These are phyloP conservation scores for Tachystola acroxantha DNA, from an alignment of 2,888 invertebrate species.

Conservation along the genomic window DNA sequence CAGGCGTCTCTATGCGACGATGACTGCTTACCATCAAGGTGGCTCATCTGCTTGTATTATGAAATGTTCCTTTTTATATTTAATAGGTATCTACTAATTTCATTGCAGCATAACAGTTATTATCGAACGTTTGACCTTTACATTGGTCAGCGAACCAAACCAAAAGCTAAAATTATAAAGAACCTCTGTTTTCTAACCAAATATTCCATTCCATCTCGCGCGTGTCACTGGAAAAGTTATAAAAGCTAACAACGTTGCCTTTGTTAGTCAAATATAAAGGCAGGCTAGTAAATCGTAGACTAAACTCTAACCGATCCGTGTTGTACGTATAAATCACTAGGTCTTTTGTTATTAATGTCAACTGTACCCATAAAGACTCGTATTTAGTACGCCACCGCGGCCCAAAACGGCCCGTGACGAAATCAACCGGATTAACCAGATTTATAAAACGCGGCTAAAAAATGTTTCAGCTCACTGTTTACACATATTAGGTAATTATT, in stretches of 20 bases:
- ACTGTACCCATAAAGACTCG: slow-evolving; percentile 64
- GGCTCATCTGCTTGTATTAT: too few relatives aligned
- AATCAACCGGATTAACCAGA: slow-evolving; percentile 47
- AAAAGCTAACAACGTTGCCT: slow-evolving; percentile 5
- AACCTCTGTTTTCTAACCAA: neutral
- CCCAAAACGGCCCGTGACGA: slow-evolving; percentile 31
- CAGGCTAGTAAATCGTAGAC: slow-evolving; percentile 9
- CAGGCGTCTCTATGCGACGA: too few relatives aligned
- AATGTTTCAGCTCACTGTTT: slow-evolving; percentile 65
- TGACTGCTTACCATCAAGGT: too few relatives aligned
- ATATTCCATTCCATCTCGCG: neutral
- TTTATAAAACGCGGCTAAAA: slow-evolving; percentile 51
- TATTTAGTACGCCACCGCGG: slow-evolving; percentile 60
- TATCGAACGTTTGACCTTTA: too few relatives aligned
- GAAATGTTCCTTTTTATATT: too few relatives aligned
- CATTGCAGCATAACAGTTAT: too few relatives aligned
- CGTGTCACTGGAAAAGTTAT: slow-evolving; percentile 3
- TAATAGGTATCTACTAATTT: too few relatives aligned
- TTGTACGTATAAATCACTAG: slow-evolving; percentile 54
- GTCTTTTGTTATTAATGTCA: slow-evolving; percentile 74
- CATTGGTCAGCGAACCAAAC: too few relatives aligned
- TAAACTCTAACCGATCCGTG: slow-evolving; percentile 11
- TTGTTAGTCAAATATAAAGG: slow-evolving; percentile 7
- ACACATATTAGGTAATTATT: slow-evolving; percentile 62
- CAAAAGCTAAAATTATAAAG: neutral